Evolutionary conservation across 2,888 invertebrate species (phyloP), one percentile per base, ranked within the genome.

Genomic region (Colletes collaris): DNA sequence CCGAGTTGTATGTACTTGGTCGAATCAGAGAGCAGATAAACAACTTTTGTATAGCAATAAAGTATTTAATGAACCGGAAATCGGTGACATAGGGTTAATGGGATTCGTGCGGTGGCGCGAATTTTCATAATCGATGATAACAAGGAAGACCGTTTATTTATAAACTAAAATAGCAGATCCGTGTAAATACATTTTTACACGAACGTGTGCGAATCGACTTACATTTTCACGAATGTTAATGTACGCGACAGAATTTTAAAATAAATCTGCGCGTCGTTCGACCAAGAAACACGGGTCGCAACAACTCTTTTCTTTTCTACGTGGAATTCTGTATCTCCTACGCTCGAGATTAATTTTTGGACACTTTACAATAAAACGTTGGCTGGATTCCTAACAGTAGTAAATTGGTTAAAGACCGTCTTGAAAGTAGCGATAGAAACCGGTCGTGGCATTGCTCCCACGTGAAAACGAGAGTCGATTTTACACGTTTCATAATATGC

Each of bases 341-440:
- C 40, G 11, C 7, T 16, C 13, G 11, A 40, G 5, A 3, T 19
- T 46, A 4, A 8, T 40, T 55, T 56, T 56, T 16, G 44, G 16
- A 60, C 8, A 2, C 13, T 44, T 35, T 11, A 2, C 3, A 0
- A 1, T 8, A 2, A 55, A 56, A 37, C 67, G 6, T 67, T 44
- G 50, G 44, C 53, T 40, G 3, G 5, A 11, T 69, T 77, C 44
- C 59, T 53, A 64, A 49, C 16, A 13, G 7, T 8, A 49, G 44
- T 50, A 60, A 76, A 35, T 64, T 49, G 64, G n/a, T 55, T 35
- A 35, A 60, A 65, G 49, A 65, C 6, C 19, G 49, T 5, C 8
- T 0, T 44, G 59, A 13, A 27, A 16, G 11, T 49, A 55, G 46
- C 11, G 27, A 6, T 13, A 35, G 7, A 37, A 52, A 11, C 11